A percentile compares a stretch with the other conserved stretches of the same genome.
These are phyloP conservation scores for Micromussa lordhowensis DNA, from an alignment of 92 coral and sea anemone species.

Conservation along the genomic window DNA sequence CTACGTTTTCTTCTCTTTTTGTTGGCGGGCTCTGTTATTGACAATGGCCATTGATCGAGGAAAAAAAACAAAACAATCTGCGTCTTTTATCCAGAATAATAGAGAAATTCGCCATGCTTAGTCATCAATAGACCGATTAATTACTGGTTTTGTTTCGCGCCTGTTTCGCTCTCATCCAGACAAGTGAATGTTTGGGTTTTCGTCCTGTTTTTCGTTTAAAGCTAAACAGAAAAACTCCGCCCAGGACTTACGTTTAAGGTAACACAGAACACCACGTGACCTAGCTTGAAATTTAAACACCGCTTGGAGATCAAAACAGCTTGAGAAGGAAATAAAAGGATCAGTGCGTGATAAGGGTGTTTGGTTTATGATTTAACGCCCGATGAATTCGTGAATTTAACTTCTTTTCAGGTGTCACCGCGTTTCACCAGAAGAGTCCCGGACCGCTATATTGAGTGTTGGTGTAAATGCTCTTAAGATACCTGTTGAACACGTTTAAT, in stretches of 20 bases:
- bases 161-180: conserved; percentile 45
- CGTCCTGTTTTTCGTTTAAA: conserved; percentile 21
- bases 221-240: conserved; percentile 27
- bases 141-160: conserved; percentile 69
- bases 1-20: conserved; percentile 30
- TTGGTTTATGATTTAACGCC: neutral
- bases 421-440: neutral
- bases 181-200: conserved; percentile 64
- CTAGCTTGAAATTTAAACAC: neutral
- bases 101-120: conserved; percentile 61
- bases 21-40: conserved; percentile 27
- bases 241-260: conserved; percentile 13
- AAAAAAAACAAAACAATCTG: conserved; percentile 47
- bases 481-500: neutral
- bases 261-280: conserved; percentile 22
- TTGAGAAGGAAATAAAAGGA: neutral
- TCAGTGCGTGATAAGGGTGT: conserved; percentile 12
- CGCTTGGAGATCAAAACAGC: neutral
- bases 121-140: conserved; percentile 71
- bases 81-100: conserved; percentile 59
- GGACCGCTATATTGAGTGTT: neutral
- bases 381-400: neutral
- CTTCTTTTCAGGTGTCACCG: neutral
- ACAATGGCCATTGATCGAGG: conserved; percentile 41
- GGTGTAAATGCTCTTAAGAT: neutral